Evolutionary conservation across 23 tunicate species (phyloP).

Genomic region (Halocynthia aurantium): DNA sequence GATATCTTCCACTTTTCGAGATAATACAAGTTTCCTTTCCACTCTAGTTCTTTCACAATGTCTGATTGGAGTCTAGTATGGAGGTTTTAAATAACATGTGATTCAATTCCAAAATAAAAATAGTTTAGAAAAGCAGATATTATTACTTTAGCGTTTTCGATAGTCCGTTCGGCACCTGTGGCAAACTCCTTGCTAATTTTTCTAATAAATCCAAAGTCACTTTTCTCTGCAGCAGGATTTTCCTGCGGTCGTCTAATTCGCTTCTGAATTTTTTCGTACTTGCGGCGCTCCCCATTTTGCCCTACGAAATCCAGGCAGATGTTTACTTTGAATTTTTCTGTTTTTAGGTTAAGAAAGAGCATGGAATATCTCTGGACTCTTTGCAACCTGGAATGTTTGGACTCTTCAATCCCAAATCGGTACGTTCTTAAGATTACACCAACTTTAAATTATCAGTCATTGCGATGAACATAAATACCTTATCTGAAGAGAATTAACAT

Average conservation of each 20-base stretch:
- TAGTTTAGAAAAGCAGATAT: neutral
- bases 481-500: too few species aligned
- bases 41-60: constrained; percentile 18
- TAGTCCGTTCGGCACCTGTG: constrained; percentile 38
- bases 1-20: constrained; percentile 65
- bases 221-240: constrained; percentile 47
- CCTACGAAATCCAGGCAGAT: neutral
- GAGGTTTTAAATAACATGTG: neutral
- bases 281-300: neutral
- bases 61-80: constrained; percentile 24
- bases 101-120: neutral
- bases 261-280: neutral
- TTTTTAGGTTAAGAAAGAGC: constrained; percentile 20
- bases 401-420: constrained; percentile 23
- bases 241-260: constrained; percentile 9
- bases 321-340: neutral
- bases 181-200: constrained; percentile 42
- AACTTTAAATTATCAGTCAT: too few species aligned
- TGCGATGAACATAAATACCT: too few species aligned
- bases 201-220: constrained; percentile 65
- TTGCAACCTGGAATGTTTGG: constrained; percentile 46
- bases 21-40: constrained; percentile 49
- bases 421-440: neutral
- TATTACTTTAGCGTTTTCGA: constrained; percentile 41
- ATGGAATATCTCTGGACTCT: constrained; percentile 44